These are phyloP conservation scores for Nineta flava DNA, from an alignment of 2,888 invertebrate genomes.

Conservation along the genomic window DNA sequence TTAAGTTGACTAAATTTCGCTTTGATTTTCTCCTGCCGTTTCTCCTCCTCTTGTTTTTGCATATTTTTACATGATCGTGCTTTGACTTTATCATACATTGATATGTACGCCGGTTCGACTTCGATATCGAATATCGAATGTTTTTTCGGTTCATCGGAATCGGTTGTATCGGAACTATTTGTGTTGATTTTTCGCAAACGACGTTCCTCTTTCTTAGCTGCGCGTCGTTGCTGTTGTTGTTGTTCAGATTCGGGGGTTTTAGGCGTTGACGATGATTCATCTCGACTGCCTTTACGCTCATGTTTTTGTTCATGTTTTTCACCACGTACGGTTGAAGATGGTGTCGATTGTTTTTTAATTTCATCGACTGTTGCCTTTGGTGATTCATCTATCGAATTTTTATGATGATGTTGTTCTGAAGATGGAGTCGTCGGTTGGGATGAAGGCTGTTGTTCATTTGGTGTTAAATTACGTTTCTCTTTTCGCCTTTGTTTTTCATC, in stretches of 20 bases:
- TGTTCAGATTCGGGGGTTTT: neutral
- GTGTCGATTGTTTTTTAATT: conserved; percentile 26
- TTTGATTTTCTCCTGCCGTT: conserved; percentile 69
- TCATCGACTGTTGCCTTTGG: conserved; percentile 19
- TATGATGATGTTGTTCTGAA: neutral
- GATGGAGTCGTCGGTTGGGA: neutral
- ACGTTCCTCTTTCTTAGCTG: conserved; percentile 18
- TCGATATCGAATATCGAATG: conserved; percentile 86
- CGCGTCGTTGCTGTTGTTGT: conserved; percentile 1
- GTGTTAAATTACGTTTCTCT: conserved; percentile 32
- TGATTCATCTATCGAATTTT: conserved; percentile 23
- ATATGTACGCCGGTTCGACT: conserved; percentile 80
- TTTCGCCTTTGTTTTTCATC: conserved; percentile 35
- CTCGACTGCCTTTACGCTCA: conserved; percentile 31
- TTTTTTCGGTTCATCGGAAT: conserved; percentile 71
- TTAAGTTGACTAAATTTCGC: conserved; percentile 80
- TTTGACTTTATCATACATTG: conserved; percentile 96
- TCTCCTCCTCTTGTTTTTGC: conserved; percentile 83
- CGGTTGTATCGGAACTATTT: conserved; percentile 49
- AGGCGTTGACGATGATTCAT: conserved; percentile 23
- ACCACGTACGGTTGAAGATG: neutral
- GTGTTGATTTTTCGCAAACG: conserved; percentile 23
- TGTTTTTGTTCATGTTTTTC: conserved; percentile 15
- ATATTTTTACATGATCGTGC: conserved; percentile 86
- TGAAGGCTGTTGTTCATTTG: conserved; percentile 17